Percentiles rank a stretch among this genome's conserved stretches.
Evolutionary conservation across 2,888 invertebrate species (phyloP).

Genomic region (Amblyteles armatorius): DNA sequence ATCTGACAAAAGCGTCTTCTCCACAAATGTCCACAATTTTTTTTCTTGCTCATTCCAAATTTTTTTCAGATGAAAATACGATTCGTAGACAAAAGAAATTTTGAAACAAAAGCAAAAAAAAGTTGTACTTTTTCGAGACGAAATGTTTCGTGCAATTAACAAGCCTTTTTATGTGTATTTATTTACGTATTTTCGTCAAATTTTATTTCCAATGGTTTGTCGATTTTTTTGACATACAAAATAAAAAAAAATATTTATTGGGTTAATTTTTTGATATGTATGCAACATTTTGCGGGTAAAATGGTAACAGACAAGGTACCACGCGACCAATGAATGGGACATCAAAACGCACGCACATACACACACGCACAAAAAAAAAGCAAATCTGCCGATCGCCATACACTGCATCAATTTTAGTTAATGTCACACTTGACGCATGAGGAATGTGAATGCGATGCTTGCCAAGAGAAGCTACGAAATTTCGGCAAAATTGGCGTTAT

Average conservation of each 20-base stretch:
- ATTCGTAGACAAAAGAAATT: not conserved
- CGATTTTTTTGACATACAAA: too few relatives aligned
- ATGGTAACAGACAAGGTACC: not conserved
- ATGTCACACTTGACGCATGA: slow-evolving; percentile 66
- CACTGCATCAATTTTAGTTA: slow-evolving; percentile 65
- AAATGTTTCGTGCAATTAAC: too few relatives aligned
- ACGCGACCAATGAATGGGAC: not conserved
- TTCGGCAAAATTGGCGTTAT: slow-evolving; percentile 25
- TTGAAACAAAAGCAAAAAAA: not conserved
- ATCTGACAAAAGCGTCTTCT: too few relatives aligned
- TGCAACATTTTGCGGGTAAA: too few relatives aligned
- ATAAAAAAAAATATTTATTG: too few relatives aligned
- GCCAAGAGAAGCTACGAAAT: slow-evolving; percentile 37
- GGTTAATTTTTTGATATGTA: too few relatives aligned
- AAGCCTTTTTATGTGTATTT: too few relatives aligned
- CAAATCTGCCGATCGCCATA: slow-evolving; percentile 66
- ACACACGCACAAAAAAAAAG: slow-evolving; percentile 57
- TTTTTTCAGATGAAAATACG: not conserved
- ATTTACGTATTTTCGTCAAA: too few relatives aligned
- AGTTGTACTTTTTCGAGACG: too few relatives aligned
- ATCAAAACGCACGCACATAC: not conserved
- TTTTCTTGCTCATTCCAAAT: not conserved
- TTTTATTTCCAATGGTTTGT: too few relatives aligned
- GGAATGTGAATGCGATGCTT: slow-evolving; percentile 70
- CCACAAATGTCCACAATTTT: too few relatives aligned